Evolutionary conservation across 2,113 vertebrate species (phyloP), one percentile per base, ranked within the genome.

Genomic region (Synodontis membranacea): DNA sequence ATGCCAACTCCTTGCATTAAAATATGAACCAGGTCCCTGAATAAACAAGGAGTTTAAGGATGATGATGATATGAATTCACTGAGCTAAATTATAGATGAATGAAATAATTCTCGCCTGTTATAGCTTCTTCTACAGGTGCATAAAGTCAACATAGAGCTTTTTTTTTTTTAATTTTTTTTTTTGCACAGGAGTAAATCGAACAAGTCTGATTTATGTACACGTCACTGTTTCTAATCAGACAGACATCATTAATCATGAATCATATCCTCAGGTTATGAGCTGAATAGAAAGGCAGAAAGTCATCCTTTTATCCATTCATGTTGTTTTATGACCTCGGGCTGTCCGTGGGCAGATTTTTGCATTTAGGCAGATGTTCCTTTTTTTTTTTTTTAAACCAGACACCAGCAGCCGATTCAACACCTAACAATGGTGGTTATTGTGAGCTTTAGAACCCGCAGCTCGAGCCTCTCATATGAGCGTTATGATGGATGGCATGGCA

Each of bases 401-500:
- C 80, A 84, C 52, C 82, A 84, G 76, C 85, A 68, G 3, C 84
- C 66, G 58, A 23, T 80, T 28, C 52, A 21, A 82, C 52, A 64
- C 52, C 50, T 82, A 64, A 81, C 62, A 87, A 21, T 75, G 54
- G 79, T 81, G 44, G 10, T 66, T 88, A 86, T 76, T 82, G 78
- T 76, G 31, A 48, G 50, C 50, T 68, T 84, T 58, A 84, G 72
- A 76, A 72, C 31, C 34, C 37, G 12, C 28, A 42, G 52, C 48
- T 52, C 48, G 7, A 78, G n/a, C 44, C 39, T 72, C 34, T 81
- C 62, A 80, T 60, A 85, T 80, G 64, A 9, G 48, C 17, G 60
- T 89, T 88, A 88, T 88, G 86, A 89, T 89, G 74, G 62, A 91
- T 88, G 83, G 25, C 46, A 68, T 68, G 81, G n/a, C 46, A n/a